phyloP scores from a whole-genome alignment of 2,888 invertebrate genomes.

The Galerucella pusilla region DNA sequence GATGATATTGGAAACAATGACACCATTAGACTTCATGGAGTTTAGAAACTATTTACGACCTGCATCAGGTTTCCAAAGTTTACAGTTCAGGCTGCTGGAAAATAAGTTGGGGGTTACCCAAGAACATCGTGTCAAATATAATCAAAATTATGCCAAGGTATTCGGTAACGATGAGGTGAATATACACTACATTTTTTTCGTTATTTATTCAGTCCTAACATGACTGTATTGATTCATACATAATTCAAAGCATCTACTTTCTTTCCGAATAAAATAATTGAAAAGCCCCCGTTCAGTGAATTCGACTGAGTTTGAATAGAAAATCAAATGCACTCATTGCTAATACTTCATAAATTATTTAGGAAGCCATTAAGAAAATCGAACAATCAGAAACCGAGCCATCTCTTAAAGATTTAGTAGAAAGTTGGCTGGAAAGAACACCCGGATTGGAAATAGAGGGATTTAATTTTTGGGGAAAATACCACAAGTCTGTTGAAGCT shows the following conservation, averaged over 20 bases:
- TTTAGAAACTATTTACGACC: constrained; percentile 93
- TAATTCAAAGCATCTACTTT: too few relatives aligned
- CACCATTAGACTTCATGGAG: constrained; percentile 98
- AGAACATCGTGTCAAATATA: constrained; percentile 92
- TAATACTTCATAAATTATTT: constrained; percentile 31
- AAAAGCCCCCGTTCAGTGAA: not conserved
- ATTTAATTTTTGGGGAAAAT: constrained; percentile 96
- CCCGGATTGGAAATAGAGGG: constrained; percentile 88
- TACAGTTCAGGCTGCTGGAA: constrained; percentile 95
- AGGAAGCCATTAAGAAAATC: constrained; percentile 68
- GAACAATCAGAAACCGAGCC: constrained; percentile 83
- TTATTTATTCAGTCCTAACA: not conserved
- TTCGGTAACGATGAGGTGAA: constrained; percentile 77
- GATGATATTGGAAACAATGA: constrained; percentile 98
- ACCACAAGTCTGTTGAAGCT: constrained; percentile 77
- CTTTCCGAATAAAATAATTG: too few relatives aligned
- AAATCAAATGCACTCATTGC: not conserved
- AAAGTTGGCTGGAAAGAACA: constrained; percentile 94
- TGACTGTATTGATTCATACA: too few relatives aligned
- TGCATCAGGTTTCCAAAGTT: constrained; percentile 97
- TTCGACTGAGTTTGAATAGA: not conserved
- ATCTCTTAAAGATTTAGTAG: constrained; percentile 85
- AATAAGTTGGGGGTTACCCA: constrained; percentile 88
- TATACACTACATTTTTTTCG: constrained; percentile 45
- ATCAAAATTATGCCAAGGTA: constrained; percentile 89